Evolutionary conservation across 1,140 invertebrate genomes (phyloP).

Genomic region (Daktulosphaira vitifoliae): DNA sequence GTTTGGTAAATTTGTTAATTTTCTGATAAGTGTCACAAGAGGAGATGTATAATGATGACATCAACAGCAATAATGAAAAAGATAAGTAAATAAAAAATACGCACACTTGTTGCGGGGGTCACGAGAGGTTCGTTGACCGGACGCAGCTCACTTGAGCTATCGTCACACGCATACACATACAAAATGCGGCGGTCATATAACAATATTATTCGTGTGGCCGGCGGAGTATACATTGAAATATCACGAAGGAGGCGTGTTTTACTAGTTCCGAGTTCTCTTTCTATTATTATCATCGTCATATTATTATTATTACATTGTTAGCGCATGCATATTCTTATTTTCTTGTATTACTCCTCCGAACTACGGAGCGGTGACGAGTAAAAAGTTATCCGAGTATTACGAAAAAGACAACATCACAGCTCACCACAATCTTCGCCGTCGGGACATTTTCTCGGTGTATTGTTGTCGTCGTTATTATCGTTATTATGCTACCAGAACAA

Average conservation of each 20-base stretch:
- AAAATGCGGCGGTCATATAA: background rate
- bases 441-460: background rate
- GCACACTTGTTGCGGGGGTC: conserved; percentile 32
- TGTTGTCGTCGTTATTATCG: background rate
- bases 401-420: conserved; percentile 8
- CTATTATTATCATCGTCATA: conserved; percentile 9
- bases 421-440: background rate
- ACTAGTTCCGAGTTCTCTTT: conserved; percentile 31
- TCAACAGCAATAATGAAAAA: background rate
- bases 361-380: background rate
- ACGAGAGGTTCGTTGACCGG: conserved; percentile 29
- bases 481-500: background rate
- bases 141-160: conserved; percentile 12
- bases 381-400: too few species aligned
- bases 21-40: conserved; percentile 22
- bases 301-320: background rate
- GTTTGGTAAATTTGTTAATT: too few species aligned
- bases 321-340: background rate
- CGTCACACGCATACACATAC: background rate
- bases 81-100: too few species aligned
- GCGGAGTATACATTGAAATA: conserved; percentile 11
- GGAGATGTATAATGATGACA: background rate
- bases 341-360: background rate
- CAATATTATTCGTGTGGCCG: conserved; percentile 7
- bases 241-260: conserved; percentile 9